Percentiles rank a stretch among this genome's conserved stretches.
These are phyloP conservation scores for Coregonus sp. DNA, from an alignment of 2,797 vertebrate species.

Conservation along the genomic window DNA sequence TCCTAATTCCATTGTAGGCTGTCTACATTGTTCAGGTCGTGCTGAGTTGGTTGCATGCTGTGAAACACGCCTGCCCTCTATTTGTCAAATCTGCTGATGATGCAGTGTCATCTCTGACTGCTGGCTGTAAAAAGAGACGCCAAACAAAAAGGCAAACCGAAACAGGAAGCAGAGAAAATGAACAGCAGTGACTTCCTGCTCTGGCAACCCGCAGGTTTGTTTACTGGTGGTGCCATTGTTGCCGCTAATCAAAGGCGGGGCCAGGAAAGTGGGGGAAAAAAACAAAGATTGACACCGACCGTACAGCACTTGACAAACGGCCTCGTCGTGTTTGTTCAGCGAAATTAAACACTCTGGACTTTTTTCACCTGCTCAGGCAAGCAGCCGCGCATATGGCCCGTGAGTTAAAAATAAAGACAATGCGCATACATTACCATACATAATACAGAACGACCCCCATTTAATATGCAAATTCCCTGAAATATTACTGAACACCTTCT, in stretches of 20 bases:
- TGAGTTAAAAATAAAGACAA: conserved; percentile 93
- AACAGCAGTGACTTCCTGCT: conserved; percentile 45
- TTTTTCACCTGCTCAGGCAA: conserved; percentile 80
- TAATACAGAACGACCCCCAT: conserved; percentile 88
- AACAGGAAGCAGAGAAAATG: conserved; percentile 22
- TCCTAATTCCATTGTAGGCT: too few relatives aligned
- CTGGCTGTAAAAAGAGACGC: conserved; percentile 47
- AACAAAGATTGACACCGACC: conserved; percentile 63
- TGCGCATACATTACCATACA: conserved; percentile 92
- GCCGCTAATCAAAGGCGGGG: conserved; percentile 59
- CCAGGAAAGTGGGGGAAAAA: conserved; percentile 36
- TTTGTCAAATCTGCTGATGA: conserved; percentile 49
- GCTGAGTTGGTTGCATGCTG: conserved; percentile 45
- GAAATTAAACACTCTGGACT: conserved; percentile 77
- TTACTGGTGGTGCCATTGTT: conserved; percentile 35
- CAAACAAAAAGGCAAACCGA: conserved; percentile 46
- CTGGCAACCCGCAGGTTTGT: conserved; percentile 35
- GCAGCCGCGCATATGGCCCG: conserved; percentile 85
- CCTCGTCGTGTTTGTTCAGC: conserved; percentile 70
- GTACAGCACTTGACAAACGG: conserved; percentile 60
- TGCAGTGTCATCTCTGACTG: conserved; percentile 48
- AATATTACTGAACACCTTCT: conserved; percentile 96
- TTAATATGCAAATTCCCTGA: conserved; percentile 96
- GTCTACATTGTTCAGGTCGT: conserved; percentile 17
- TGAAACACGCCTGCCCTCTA: conserved; percentile 49